phyloP scores from a whole-genome alignment of 2,113 vertebrate genomes.

The Oncorhynchus gorbuscha region DNA sequence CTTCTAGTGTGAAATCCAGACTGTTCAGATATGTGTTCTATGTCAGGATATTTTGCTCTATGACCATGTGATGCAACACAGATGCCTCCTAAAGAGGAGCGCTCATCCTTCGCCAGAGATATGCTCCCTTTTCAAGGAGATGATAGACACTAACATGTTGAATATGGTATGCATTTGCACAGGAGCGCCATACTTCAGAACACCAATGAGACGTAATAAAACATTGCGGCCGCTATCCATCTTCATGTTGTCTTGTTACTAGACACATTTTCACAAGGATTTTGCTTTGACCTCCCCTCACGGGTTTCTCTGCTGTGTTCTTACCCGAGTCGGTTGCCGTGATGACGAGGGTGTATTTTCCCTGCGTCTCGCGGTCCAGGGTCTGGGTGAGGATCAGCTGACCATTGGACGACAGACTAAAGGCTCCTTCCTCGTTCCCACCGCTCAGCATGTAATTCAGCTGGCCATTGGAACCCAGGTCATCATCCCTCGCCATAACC shows the following conservation, averaged over 20 bases:
- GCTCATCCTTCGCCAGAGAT: constrained; percentile 17
- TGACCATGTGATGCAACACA: constrained; percentile 14
- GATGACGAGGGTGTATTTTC: constrained; percentile 80
- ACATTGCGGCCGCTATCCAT: neutral
- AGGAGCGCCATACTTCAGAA: constrained; percentile 18
- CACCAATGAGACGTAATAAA: constrained; percentile 6
- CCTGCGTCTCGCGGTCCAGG: constrained; percentile 85
- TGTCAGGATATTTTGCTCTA: no score
- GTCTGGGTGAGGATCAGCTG: constrained; percentile 83
- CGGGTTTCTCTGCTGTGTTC: neutral
- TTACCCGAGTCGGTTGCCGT: constrained; percentile 85
- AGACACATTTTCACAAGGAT: constrained; percentile 32
- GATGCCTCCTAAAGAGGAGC: constrained; percentile 12
- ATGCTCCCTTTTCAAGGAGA: neutral
- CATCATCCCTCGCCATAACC: constrained; percentile 94
- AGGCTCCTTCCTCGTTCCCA: constrained; percentile 83
- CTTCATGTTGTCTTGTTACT: constrained; percentile 2
- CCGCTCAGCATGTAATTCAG: constrained; percentile 82
- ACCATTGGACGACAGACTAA: constrained; percentile 83
- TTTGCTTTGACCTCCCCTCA: neutral
- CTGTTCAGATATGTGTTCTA: no score
- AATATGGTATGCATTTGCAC: constrained; percentile 16
- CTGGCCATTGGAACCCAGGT: constrained; percentile 86
- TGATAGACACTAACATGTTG: constrained; percentile 3
- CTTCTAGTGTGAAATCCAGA: no score